These are phyloP conservation scores for Panthera uncia DNA, from an alignment of 2,113 vertebrate species.

Conservation along the genomic window DNA sequence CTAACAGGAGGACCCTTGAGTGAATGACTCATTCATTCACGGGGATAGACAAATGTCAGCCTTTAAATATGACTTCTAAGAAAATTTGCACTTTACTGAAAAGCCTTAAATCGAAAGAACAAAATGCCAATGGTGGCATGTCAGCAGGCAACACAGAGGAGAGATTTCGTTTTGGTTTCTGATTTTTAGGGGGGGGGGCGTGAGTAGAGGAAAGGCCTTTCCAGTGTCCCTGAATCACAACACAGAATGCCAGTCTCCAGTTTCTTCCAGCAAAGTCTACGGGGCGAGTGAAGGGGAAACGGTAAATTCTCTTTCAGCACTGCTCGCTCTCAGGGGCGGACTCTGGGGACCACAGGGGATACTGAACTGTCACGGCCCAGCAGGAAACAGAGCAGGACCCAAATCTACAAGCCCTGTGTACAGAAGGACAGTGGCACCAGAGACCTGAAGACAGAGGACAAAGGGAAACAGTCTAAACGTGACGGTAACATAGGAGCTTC, in stretches of 20 bases:
- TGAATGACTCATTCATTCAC: not conserved
- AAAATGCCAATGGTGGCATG: not conserved
- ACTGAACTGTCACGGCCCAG: not conserved
- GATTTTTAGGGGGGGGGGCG: rapidly evolving
- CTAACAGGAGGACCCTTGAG: not conserved
- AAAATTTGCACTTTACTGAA: not conserved
- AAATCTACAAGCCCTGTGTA: too few species aligned
- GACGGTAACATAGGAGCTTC: not conserved
- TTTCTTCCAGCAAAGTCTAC: not conserved
- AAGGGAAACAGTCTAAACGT: not conserved
- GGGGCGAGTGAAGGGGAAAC: rapidly evolving
- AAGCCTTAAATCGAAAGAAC: not conserved
- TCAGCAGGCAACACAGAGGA: not conserved
- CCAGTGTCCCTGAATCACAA: not conserved
- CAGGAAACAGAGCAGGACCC: not conserved
- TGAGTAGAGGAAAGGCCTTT: not conserved
- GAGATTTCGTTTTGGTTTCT: not conserved
- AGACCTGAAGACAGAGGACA: not conserved
- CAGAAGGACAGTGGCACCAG: not conserved
- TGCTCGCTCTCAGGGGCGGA: not conserved
- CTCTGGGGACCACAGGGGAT: not conserved
- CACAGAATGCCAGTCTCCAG: not conserved
- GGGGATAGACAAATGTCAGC: not conserved
- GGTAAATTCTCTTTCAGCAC: too few species aligned
- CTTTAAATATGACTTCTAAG: not conserved